Base-by-base conservation (phyloP, 1,140 invertebrate genomes). In the Drosophila orena region DNA sequence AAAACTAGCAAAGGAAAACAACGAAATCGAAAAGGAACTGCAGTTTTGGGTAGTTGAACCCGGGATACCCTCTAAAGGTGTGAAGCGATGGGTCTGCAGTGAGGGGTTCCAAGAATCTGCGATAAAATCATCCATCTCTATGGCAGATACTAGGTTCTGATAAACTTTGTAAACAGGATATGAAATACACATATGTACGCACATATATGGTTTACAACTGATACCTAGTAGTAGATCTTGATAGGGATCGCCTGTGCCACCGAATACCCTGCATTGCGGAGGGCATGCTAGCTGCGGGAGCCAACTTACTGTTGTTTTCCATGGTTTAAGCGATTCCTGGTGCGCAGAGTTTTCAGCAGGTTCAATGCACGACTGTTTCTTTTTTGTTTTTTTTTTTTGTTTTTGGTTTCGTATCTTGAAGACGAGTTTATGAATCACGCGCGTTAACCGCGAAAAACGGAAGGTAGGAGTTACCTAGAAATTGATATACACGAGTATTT, bases 381-480 rank as follows among this genome's bases (percentile, higher is more conserved):
- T 4, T 15, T 34, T 50, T 46, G 46, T 43, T 57, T 47, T 61
- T 24, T 24, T 17, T 17, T 17, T 17, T 17, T 17, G 17, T 0
- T 17, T 73, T 17, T 73, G 8, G 47, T 43, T 24, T 35, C 52
- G 58, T 52, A 50, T 22, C 22, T 64, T 27, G 24, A 59, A 35
- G 50, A 49, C 46, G 66, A 69, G 61, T 65, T 64, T 84, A 88
- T 89, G 84, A 89, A 89, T 89, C 84, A 89, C 84, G 84, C 84
- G 79, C 79, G 64, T 79, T 72, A 83, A 74, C 72, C 79, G 72
- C 75, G 73, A 74, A 60, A 66, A 77, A n/a, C 53, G 59, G 55
- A 71, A 52, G 68, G 71, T 52, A 61, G 69, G 58, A 77, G 81
- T 69, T 84, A 81, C 69, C 65, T 66, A 80, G 81, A 85, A 85